Percentiles rank a stretch among this genome's conserved stretches.
Conservation (phyloP, 1,140 invertebrate species). For the Amyelois transitella region DNA sequence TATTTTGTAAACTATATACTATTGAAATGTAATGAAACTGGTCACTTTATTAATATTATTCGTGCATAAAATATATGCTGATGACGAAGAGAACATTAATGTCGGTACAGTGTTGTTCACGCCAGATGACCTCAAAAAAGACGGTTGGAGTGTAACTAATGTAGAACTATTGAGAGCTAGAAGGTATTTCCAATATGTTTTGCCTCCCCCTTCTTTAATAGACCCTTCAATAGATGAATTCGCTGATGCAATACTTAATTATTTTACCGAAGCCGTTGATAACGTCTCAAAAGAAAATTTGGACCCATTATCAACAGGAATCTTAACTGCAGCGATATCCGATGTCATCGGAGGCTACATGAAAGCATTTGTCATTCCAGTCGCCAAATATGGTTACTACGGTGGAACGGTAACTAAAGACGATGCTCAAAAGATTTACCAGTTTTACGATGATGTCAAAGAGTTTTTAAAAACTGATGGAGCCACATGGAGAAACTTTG, state of each 20-base stretch:
- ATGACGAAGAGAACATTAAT: slow-evolving; percentile 16
- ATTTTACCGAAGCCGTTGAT: slow-evolving; percentile 32
- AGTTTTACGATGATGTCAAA: slow-evolving; percentile 44
- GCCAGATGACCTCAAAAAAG: slow-evolving; percentile 22
- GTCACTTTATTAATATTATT: slow-evolving; percentile 20
- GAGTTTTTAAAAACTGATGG: slow-evolving; percentile 43
- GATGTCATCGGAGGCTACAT: slow-evolving; percentile 54
- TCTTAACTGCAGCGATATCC: slow-evolving; percentile 43
- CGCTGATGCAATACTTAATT: slow-evolving; percentile 31
- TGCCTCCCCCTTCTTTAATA: slow-evolving; percentile 29
- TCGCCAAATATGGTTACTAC: slow-evolving; percentile 51
- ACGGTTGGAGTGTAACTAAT: slow-evolving; percentile 27
- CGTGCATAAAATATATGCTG: slow-evolving; percentile 6
- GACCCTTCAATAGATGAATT: slow-evolving; percentile 36
- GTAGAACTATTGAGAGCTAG: slow-evolving; percentile 38
- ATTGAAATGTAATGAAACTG: slow-evolving; percentile 20
- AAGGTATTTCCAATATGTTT: slow-evolving; percentile 35
- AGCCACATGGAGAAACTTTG: slow-evolving; percentile 29
- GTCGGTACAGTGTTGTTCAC: slow-evolving; percentile 51
- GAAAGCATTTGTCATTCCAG: slow-evolving; percentile 46
- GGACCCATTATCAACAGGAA: slow-evolving; percentile 19
- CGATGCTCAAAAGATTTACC: slow-evolving; percentile 34
- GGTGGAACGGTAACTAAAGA: slow-evolving; percentile 39
- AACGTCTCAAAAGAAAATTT: slow-evolving; percentile 31
- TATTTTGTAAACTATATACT: slow-evolving; percentile 48